Evolutionary conservation across 2,888 invertebrate species (phyloP).

Genomic region (Nemurella pictetii): DNA sequence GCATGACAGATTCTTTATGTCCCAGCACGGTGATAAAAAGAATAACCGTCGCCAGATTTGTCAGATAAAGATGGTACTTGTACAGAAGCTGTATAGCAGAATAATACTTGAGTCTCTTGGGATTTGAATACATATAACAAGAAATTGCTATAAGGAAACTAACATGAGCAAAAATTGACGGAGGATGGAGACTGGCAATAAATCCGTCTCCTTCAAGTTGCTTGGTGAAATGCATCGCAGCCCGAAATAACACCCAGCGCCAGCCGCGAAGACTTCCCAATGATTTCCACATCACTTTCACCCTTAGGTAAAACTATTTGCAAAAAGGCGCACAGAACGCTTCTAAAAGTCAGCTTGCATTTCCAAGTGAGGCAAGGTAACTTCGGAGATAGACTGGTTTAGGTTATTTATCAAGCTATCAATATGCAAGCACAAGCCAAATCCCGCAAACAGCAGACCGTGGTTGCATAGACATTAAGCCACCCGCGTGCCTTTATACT

Average conservation of each 20-base stretch:
- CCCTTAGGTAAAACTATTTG: not conserved
- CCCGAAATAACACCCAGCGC: not conserved
- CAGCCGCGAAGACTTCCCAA: not conserved
- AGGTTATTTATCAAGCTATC: not conserved
- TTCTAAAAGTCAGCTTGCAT: not conserved
- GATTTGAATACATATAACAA: not conserved
- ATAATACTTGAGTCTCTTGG: not conserved
- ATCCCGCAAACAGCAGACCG: not conserved
- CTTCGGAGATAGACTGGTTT: not conserved
- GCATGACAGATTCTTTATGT: constrained; percentile 13
- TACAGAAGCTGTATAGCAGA: not conserved
- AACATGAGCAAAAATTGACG: not conserved
- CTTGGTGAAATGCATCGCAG: not conserved
- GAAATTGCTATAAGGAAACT: not conserved
- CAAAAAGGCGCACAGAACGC: not conserved
- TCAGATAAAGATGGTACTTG: constrained; percentile 3
- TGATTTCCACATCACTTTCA: not conserved
- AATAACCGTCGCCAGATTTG: constrained; percentile 13
- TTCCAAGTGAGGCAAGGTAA: not conserved
- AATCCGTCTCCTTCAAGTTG: not conserved
- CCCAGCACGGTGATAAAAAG: constrained; percentile 18
- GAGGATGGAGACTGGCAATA: not conserved
- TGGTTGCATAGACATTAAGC: not conserved
- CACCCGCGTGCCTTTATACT: not conserved
- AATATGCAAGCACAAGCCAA: not conserved